phyloP scores from a whole-genome alignment of 2,888 invertebrate species.

The Heliothis peltigera region DNA sequence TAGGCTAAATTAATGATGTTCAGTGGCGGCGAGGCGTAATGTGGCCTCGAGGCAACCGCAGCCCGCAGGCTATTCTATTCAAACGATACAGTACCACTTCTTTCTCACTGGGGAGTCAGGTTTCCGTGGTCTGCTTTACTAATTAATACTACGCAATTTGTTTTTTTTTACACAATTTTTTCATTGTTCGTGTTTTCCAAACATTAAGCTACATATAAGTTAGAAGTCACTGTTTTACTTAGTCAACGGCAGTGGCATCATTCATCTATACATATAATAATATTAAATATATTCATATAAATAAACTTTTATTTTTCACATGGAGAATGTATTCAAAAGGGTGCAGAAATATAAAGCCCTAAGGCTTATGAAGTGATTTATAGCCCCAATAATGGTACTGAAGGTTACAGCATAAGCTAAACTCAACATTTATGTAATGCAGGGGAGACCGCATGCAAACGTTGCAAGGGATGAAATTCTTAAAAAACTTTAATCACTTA shows the following conservation, averaged over 20 bases:
- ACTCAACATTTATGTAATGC: slow-evolving; percentile 10
- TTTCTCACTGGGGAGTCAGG: slow-evolving; percentile 40
- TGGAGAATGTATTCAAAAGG: background rate
- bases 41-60: slow-evolving; percentile 55
- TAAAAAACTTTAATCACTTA: slow-evolving; percentile 30
- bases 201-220: slow-evolving; percentile 10
- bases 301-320: no score
- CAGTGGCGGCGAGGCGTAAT: slow-evolving; percentile 20
- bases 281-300: no score
- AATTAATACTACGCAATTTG: slow-evolving; percentile 49
- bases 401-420: background rate
- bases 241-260: slow-evolving; percentile 2
- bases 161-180: slow-evolving; percentile 35
- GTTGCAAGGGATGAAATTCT: slow-evolving; percentile 8
- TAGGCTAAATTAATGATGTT: slow-evolving; percentile 42
- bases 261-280: no score
- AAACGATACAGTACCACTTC: slow-evolving; percentile 40
- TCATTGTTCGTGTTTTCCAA: slow-evolving; percentile 20
- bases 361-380: background rate
- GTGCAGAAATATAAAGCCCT: slow-evolving; percentile 4
- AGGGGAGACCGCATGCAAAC: slow-evolving; percentile 22
- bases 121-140: slow-evolving; percentile 58
- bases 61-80: slow-evolving; percentile 46
- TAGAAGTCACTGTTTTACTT: slow-evolving; percentile 5
- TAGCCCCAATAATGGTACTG: background rate